Conservation (phyloP, 2,113 vertebrate species). For the Colaptes auratus region DNA sequence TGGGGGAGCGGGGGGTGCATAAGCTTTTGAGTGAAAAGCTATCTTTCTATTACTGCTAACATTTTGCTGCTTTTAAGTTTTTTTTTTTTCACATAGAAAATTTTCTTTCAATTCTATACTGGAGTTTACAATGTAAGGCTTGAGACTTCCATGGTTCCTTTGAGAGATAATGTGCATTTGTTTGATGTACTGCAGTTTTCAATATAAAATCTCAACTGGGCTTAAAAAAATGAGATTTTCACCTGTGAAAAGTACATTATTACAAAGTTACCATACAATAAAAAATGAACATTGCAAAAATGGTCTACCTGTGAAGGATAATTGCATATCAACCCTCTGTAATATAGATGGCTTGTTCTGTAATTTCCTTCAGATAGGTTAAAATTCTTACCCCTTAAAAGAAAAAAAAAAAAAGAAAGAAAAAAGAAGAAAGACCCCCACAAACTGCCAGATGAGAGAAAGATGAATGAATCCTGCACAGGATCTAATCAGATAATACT, state of each 20-base stretch:
- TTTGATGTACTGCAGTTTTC: slow-evolving; percentile 48
- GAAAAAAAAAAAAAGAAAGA: not conserved
- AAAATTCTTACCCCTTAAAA: not conserved
- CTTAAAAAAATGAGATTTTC: slow-evolving; percentile 45
- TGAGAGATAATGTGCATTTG: slow-evolving; percentile 14
- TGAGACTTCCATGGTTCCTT: slow-evolving; percentile 36
- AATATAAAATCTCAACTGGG: slow-evolving; percentile 29
- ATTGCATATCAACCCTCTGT: not conserved
- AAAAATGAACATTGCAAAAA: slow-evolving; percentile 46
- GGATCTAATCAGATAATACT: slow-evolving; percentile 24
- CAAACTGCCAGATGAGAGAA: not conserved
- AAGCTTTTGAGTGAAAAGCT: not conserved
- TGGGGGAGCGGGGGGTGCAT: not conserved
- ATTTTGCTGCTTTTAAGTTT: not conserved
- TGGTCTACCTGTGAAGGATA: slow-evolving; percentile 16
- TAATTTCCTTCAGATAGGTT: not conserved
- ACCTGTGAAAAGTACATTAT: slow-evolving; percentile 36
- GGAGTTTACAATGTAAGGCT: slow-evolving; percentile 31
- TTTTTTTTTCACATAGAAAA: slow-evolving; percentile 4
- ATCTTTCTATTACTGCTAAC: not conserved
- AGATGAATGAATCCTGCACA: not conserved
- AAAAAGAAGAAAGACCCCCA: not conserved
- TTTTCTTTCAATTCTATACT: slow-evolving; percentile 24
- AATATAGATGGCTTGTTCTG: not conserved
- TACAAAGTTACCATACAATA: slow-evolving; percentile 6